These are phyloP conservation scores for Geodia barretti DNA, from an alignment of 37 sponge, comb jelly and placozoan species.

Conservation along the genomic window DNA sequence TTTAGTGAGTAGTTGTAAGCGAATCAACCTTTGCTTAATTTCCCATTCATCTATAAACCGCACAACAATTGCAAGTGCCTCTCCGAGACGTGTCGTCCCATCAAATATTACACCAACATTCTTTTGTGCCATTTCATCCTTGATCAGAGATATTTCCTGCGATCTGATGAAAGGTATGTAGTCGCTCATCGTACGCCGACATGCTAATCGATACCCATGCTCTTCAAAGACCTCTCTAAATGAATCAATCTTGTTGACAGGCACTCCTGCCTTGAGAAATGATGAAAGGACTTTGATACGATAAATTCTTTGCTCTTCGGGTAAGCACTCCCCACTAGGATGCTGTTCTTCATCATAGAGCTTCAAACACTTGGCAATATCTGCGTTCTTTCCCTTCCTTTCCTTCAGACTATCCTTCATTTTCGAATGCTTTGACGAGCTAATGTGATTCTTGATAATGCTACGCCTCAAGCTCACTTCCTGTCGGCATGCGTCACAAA, in stretches of 20 bases:
- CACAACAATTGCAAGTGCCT: not conserved
- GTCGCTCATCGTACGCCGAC: not conserved
- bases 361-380: not conserved
- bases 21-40: not conserved
- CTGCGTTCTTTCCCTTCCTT: too few species aligned
- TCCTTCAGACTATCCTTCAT: too few species aligned
- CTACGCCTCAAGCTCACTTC: too few species aligned
- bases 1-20: not conserved
- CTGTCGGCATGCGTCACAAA: too few species aligned
- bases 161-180: too few species aligned
- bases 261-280: not conserved
- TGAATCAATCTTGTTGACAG: not conserved
- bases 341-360: not conserved
- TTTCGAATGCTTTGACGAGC: not conserved
- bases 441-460: too few species aligned
- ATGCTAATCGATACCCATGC: not conserved
- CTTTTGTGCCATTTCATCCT: not conserved
- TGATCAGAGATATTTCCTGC: not conserved
- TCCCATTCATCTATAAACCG: not conserved
- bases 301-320: not conserved
- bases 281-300: not conserved
- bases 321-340: not conserved
- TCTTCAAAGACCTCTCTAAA: not conserved
- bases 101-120: not conserved
- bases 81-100: not conserved